Base-by-base conservation (phyloP, 2,113 vertebrate species). In the Rhinogobius similis region DNA sequence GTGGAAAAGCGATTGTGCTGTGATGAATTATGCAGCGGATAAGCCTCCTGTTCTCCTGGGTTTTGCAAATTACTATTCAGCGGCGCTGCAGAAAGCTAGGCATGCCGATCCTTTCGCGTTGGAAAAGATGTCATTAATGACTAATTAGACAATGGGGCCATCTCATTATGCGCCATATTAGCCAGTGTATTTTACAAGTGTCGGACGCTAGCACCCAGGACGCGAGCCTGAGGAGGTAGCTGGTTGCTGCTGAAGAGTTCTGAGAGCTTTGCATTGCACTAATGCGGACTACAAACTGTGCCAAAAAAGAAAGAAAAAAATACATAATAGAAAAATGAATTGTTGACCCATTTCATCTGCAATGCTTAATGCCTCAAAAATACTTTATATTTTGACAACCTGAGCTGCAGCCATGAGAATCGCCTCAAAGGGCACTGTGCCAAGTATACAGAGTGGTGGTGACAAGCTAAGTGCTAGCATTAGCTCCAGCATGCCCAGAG, bases 11-110 rank as follows among this genome's bases (percentile, higher is more conserved):
- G 26, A 27, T 70, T 75, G 52, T 36, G 52, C 29, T 1, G 55
- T 24, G 67, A 76, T 86, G 73, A 88, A 84, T 87, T 85, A 83
- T 87, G 68, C 77, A 86, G 73, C 29, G 63, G 68, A 79, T 85
- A 81, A 81, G 55, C 75, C 36, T 38, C 75, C 36, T 38, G 72
- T 77, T 78, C 83, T 89, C 69, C 63, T 53, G 73, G 82, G 78
- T 62, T 75, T 66, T 78, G 69, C 50, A 53, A 83, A 86, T 85
- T 32, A 81, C 72, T 70, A 74, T 72, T 77, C 65, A 53, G 79
- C 70, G 72, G 77, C 75, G 67, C 76, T 62, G 72, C 73, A 82
- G 61, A 73, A 73, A 80, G 55, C 68, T 82, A 70, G n/a, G 48
- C 10, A 4, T 65, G 64, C 67, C 12, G 23, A 73, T 70, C 69